Evolutionary conservation across 2,888 invertebrate genomes (phyloP), one percentile per base, ranked within the genome.

Genomic region (Marasmarcha lunaedactyla): DNA sequence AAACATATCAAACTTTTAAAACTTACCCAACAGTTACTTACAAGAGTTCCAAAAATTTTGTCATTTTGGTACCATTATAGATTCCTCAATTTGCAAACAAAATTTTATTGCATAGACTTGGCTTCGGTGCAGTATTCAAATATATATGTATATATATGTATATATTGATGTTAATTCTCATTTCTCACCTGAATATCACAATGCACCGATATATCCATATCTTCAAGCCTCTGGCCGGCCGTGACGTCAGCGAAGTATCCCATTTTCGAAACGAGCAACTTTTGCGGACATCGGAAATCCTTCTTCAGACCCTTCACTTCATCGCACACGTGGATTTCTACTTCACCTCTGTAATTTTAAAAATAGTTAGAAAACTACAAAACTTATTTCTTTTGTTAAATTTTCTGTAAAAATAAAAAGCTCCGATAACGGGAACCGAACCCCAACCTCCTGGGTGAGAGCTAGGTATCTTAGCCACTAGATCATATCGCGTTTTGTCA

Each of bases 181-280:
- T n/a, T n/a, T n/a, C n/a, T n/a, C n/a, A 97, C 95, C 61, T 92
- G 90, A 42, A 98, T 92, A 72, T 98, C 97, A 64, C 97, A 98
- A 64, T 97, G 97, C 0, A 98, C 97, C 0, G 96, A 96, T 50
- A 98, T 97, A 59, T 97, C 97, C 89, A 97, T 95, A 57, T 97
- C 96, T 59, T 93, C 92, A 5, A 94, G 70, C 42, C 89, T 86
- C 62, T 94, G 93, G 0, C 89, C 93, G 11, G 90, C 89, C 0
- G 93, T 93, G 2, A 95, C 93, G 59, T 94, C 93, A 7, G 94
- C 94, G 71, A 97, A 98, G 63, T 97, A 98, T 9, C 94, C 94
- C 96, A 97, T 97, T 77, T 97, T 95, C 39, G 90, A 89, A 0
- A 96, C 88, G 11, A 97, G 84, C 38, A 97, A 74, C 53, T 90